These are phyloP conservation scores for Carpatolechia fugitivella DNA, from an alignment of 2,888 invertebrate genomes.

Conservation along the genomic window DNA sequence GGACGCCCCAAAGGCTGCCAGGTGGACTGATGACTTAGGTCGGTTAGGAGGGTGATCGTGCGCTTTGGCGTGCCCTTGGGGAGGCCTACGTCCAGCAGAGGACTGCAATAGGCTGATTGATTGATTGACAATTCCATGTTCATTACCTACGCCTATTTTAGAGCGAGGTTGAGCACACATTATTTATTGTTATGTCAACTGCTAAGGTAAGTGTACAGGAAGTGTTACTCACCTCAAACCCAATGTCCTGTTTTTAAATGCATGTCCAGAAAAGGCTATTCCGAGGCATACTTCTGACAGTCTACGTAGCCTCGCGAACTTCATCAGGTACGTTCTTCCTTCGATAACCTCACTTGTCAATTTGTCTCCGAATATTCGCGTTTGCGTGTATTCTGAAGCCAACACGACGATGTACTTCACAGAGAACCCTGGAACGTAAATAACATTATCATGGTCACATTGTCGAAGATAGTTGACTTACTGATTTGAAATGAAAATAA, in stretches of 20 bases:
- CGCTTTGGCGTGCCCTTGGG: no score
- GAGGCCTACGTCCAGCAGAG: no score
- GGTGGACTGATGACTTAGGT: no score
- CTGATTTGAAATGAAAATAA: no score
- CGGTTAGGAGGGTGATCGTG: no score
- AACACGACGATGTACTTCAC: slow-evolving; percentile 72
- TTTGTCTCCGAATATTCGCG: slow-evolving; percentile 59
- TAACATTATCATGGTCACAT: neutral
- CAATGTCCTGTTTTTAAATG: slow-evolving; percentile 67
- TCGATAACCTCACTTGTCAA: slow-evolving; percentile 43
- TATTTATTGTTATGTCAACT: no score
- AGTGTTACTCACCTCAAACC: slow-evolving; percentile 50
- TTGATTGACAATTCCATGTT: no score
- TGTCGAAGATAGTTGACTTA: neutral
- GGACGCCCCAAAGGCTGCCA: no score
- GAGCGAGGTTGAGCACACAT: no score
- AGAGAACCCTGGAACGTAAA: slow-evolving; percentile 55
- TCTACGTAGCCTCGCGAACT: slow-evolving; percentile 60
- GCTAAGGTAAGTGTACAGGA: no score
- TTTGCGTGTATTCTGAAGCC: slow-evolving; percentile 59
- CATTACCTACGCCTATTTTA: no score
- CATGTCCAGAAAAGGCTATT: slow-evolving; percentile 73
- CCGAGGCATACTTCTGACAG: slow-evolving; percentile 74
- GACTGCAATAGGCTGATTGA: no score
- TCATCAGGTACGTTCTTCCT: slow-evolving; percentile 61